These are phyloP conservation scores for Trochalopteron elliotii DNA, from an alignment of 2,113 vertebrate species.

Conservation along the genomic window DNA sequence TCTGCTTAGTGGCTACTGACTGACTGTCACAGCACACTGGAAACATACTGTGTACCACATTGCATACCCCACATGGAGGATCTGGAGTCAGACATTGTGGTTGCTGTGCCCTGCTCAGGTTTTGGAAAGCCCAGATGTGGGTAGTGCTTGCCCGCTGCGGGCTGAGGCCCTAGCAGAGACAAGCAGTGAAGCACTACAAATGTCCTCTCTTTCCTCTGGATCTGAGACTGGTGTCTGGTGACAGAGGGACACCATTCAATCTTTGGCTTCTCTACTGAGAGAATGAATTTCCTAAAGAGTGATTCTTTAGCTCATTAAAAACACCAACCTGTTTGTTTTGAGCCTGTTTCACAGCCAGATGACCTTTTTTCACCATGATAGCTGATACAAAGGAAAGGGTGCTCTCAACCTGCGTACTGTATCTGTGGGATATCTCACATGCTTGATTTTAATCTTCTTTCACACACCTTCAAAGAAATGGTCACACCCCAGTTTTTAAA, in stretches of 20 bases:
- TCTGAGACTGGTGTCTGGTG: not conserved
- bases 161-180: not conserved
- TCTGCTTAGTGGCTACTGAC: not conserved
- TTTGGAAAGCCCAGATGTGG: not conserved
- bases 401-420: not conserved
- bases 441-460: not conserved
- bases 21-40: not conserved
- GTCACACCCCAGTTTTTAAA: not conserved
- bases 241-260: not conserved
- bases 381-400: not conserved
- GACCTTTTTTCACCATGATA: not conserved
- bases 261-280: not conserved
- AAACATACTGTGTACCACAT: not conserved
- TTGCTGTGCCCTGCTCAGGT: not conserved
- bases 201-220: not conserved
- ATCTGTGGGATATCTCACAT: not conserved
- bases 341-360: not conserved
- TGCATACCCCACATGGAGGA: not conserved
- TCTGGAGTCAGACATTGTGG: not conserved
- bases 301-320: not conserved
- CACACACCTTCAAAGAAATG: not conserved
- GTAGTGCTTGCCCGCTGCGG: rapidly evolving
- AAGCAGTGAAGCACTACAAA: not conserved
- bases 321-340: not conserved
- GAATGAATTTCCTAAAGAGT: not conserved